A percentile compares a stretch with the other conserved stretches of the same genome.
Evolutionary conservation across 2,888 invertebrate species (phyloP).

Genomic region (Patella caerulea): DNA sequence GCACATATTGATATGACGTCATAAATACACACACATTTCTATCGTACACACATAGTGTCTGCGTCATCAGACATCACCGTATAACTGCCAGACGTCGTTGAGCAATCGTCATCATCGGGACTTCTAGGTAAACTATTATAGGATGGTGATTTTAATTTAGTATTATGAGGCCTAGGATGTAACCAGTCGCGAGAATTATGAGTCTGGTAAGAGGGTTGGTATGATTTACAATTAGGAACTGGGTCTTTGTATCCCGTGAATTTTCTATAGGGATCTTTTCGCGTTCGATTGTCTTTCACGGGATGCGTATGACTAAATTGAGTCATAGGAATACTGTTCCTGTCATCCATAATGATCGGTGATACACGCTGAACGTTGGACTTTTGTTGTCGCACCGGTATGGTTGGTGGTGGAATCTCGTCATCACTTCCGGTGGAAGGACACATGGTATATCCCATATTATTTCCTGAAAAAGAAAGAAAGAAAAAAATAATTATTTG

Average conservation of each 20-base stretch:
- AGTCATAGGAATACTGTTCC: not conserved
- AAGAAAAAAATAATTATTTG: not conserved
- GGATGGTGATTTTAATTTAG: not conserved
- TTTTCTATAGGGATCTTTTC: slow-evolving; percentile 1
- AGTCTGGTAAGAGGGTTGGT: not conserved
- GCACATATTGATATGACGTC: no score
- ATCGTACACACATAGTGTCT: not conserved
- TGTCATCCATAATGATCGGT: not conserved
- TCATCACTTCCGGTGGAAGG: slow-evolving; percentile 7
- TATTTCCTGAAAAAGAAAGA: not conserved
- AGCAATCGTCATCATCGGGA: slow-evolving; percentile 35
- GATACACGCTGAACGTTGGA: slow-evolving; percentile 4
- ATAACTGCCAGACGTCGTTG: slow-evolving; percentile 42
- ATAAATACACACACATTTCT: not conserved
- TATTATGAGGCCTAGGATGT: not conserved
- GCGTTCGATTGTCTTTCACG: not conserved
- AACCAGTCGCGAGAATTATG: not conserved
- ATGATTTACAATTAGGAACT: not conserved
- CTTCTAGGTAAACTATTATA: slow-evolving; percentile 31
- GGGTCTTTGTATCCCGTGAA: not conserved
- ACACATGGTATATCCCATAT: slow-evolving; percentile 4
- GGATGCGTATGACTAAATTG: not conserved
- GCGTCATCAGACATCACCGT: slow-evolving; percentile 39
- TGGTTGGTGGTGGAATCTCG: not conserved
- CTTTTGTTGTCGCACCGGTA: not conserved